Conservation (phyloP, 2,113 vertebrate genomes). For the Pavo muticus region DNA sequence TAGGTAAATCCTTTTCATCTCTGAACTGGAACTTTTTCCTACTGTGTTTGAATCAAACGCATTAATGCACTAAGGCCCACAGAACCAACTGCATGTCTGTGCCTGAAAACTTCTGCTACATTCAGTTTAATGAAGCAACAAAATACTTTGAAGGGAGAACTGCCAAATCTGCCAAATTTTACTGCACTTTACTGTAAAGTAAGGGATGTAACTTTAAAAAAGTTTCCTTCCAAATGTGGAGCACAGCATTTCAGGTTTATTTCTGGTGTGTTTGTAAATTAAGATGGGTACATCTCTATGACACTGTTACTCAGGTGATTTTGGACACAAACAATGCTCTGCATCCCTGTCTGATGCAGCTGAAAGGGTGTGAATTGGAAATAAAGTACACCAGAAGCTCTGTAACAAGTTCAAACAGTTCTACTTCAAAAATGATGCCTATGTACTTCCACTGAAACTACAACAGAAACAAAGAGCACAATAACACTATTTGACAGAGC, state of each 20-base stretch:
- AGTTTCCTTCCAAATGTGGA: neutral
- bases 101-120: constrained; percentile 25
- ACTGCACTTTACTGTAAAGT: neutral
- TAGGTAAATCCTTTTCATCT: constrained; percentile 48
- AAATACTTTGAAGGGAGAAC: neutral
- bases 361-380: neutral
- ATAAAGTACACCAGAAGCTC: neutral
- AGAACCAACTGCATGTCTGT: neutral
- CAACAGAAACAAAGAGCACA: neutral
- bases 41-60: constrained; percentile 64
- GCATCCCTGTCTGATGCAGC: neutral
- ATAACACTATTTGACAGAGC: neutral
- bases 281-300: neutral
- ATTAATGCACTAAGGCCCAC: constrained; percentile 39
- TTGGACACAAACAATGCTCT: neutral
- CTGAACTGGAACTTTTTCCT: constrained; percentile 40
- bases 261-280: neutral
- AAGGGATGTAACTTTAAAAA: neutral
- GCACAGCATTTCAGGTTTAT: neutral
- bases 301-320: neutral
- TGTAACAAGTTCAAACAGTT: neutral
- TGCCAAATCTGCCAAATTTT: neutral
- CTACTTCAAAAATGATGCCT: neutral
- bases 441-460: neutral
- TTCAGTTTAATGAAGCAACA: constrained; percentile 9